phyloP scores from a whole-genome alignment of 2,797 vertebrate species.

The Melanotaenia maccullochi region DNA sequence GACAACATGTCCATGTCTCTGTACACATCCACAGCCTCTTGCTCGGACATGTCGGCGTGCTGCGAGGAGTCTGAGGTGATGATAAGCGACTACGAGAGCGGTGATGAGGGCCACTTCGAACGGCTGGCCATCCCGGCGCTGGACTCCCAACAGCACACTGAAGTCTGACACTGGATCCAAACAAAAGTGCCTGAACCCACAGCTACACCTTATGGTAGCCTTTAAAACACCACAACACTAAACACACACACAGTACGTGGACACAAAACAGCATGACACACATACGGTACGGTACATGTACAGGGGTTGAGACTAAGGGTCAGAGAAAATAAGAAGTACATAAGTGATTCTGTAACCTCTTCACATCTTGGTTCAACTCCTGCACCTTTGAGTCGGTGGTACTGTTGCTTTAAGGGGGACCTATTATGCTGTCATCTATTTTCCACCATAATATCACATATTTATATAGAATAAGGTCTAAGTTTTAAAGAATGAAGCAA shows the following conservation, averaged over 20 bases:
- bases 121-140: conserved; percentile 86
- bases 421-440: conserved; percentile 11
- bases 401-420: conserved; percentile 57
- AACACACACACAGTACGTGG: conserved; percentile 42
- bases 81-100: conserved; percentile 98
- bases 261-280: conserved; percentile 43
- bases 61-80: conserved; percentile 96
- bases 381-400: conserved; percentile 66
- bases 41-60: conserved; percentile 98
- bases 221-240: conserved; percentile 44
- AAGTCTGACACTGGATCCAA: conserved; percentile 95
- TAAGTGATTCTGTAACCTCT: conserved; percentile 46
- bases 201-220: conserved; percentile 65
- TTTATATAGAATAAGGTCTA: neutral
- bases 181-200: conserved; percentile 97
- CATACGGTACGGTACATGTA: conserved; percentile 11
- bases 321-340: conserved; percentile 35
- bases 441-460: neutral
- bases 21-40: conserved; percentile 94
- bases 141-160: conserved; percentile 94
- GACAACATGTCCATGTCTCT: conserved; percentile 94
- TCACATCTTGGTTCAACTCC: conserved; percentile 61
- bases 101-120: conserved; percentile 91
- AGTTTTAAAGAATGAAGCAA: neutral
- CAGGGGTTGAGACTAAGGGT: conserved; percentile 51